Base-by-base conservation (phyloP, 1,140 invertebrate species). In the Euura lappo region DNA sequence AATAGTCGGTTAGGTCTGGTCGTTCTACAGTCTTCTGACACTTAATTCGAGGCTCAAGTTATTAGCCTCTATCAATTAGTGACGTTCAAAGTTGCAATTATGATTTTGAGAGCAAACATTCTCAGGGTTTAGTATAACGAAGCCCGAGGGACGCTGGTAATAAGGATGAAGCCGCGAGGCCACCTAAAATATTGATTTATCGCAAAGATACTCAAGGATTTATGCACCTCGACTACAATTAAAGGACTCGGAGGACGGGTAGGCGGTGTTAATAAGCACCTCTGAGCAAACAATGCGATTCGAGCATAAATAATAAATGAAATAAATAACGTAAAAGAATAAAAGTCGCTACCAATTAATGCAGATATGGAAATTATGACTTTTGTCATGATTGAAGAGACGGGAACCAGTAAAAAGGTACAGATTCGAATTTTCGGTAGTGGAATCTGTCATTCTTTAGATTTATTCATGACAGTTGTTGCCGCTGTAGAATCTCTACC, bases 151-250 rank as follows among this genome's bases (percentile, higher is more conserved):
- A 45, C 46, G 46, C 69, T 71, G 45, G 42, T 45, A 43, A 68
- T 45, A 43, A 68, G n/a, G 51, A 44, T 71, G 42, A 47, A 43
- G 64, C 8, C 44, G 42, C 7, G 28, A 42, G 43, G n/a, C 44
- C 71, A 70, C 75, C 76, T 77, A 65, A 78, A 79, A 79, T 28
- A 81, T 78, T 83, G 77, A 83, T 81, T 83, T 80, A 81, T 79
- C 74, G 73, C 44, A 47, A 70, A 74, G 76, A 78, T 77, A 70
- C 72, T 71, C 65, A 64, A 73, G 51, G 74, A 81, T 81, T 81
- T 80, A 78, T 81, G 77, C 72, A 75, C 71, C 74, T 73, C 68
- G 51, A 45, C 73, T 72, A 73, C 73, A 75, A 77, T 79, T 77
- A 75, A 77, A 75, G 72, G 75, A 67, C 67, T 71, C 46, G 68